A percentile compares a stretch with the other conserved stretches of the same genome.
Conservation (phyloP, 2,113 vertebrate species). For the Redunca redunca region DNA sequence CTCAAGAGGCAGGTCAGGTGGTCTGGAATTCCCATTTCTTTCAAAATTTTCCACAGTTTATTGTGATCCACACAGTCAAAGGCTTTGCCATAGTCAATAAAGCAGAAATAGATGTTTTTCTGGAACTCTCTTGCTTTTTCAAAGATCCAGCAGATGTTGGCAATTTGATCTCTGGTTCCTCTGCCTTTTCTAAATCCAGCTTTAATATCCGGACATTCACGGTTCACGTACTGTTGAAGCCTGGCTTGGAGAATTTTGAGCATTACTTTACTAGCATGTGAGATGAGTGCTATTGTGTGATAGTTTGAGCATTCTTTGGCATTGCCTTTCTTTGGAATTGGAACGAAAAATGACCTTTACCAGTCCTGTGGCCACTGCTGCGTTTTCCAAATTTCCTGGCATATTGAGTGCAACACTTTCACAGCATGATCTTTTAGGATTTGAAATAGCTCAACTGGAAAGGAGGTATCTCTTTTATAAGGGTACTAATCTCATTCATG, state of each 20-base stretch:
- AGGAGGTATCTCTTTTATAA: neutral
- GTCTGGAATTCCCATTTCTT: neutral
- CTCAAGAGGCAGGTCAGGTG: neutral
- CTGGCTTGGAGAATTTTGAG: neutral
- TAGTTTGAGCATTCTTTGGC: neutral
- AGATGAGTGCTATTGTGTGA: neutral
- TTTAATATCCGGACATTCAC: neutral
- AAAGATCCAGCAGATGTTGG: neutral
- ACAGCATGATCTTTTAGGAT: neutral
- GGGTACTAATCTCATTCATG: neutral
- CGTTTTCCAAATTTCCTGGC: neutral
- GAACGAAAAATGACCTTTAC: neutral
- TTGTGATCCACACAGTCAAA: neutral
- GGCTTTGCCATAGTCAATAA: neutral
- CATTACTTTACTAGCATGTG: neutral
- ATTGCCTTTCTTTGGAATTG: neutral
- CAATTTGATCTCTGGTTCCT: neutral
- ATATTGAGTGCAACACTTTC: neutral
- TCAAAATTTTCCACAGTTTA: neutral
- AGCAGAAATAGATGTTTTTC: neutral
- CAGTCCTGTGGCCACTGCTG: neutral
- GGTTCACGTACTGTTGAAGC: neutral
- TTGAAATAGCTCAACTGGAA: neutral
- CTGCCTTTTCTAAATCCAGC: neutral
- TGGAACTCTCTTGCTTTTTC: neutral